A percentile compares a stretch with the other conserved stretches of the same genome.
phyloP scores from a whole-genome alignment of 2,113 vertebrate species.

The Kryptolebias marmoratus region DNA sequence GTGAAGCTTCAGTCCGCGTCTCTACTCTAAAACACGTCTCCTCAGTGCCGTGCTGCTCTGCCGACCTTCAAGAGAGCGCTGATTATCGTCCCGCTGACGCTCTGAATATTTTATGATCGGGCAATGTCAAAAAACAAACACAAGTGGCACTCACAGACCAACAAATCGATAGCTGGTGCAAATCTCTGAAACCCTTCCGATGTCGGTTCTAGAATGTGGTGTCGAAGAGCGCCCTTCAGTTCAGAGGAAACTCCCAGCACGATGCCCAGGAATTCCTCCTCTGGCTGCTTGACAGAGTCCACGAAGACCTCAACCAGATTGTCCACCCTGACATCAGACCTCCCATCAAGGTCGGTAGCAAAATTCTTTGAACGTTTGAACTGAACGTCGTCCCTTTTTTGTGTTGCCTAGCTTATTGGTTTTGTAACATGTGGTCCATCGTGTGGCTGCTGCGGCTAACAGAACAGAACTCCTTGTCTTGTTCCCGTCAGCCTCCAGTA shows the following conservation, averaged over 20 bases:
- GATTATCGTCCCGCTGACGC: slow-evolving; percentile 26
- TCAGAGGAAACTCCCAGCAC: slow-evolving; percentile 94
- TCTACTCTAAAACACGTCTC: slow-evolving; percentile 32
- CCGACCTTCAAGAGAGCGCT: slow-evolving; percentile 55
- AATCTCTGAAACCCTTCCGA: not conserved
- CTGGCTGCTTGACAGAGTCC: slow-evolving; percentile 97
- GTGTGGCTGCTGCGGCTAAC: not conserved
- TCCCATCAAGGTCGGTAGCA: slow-evolving; percentile 83
- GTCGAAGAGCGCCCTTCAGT: slow-evolving; percentile 95
- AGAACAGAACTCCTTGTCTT: not conserved
- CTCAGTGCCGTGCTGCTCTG: slow-evolving; percentile 6
- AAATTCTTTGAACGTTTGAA: too few relatives aligned
- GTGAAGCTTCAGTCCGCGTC: slow-evolving; percentile 21
- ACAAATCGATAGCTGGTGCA: not conserved
- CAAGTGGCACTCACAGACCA: not conserved
- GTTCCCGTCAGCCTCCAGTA: slow-evolving; percentile 82
- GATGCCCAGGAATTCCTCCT: slow-evolving; percentile 98
- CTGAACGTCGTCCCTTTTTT: too few relatives aligned
- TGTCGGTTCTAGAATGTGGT: slow-evolving; percentile 86
- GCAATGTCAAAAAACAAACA: not conserved
- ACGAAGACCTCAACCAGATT: slow-evolving; percentile 93
- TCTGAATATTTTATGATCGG: slow-evolving; percentile 61
- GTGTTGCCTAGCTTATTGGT: not conserved
- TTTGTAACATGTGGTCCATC: not conserved
- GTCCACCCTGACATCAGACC: slow-evolving; percentile 83